Conservation (phyloP, 2,113 vertebrate genomes). For the Quiscalus mexicanus region DNA sequence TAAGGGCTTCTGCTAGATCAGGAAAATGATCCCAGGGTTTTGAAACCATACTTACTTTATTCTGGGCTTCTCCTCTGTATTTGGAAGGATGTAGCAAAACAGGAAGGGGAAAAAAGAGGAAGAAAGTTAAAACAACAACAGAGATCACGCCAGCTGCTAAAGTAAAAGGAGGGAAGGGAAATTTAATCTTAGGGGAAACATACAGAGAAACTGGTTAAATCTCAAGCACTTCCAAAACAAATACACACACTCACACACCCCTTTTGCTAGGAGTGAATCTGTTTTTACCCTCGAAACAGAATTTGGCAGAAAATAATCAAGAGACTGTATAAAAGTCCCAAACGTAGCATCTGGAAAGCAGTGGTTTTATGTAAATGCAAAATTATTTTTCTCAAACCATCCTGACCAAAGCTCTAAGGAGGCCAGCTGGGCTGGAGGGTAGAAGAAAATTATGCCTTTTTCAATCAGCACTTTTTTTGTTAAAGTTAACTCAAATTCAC, state of each 20-base stretch:
- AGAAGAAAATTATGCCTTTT: not conserved
- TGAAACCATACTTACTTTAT: constrained; percentile 81
- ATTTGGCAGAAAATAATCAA: constrained; percentile 1
- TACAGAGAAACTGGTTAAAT: constrained; percentile 36
- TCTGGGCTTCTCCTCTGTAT: constrained; percentile 87
- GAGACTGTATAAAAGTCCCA: not conserved
- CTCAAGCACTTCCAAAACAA: constrained; percentile 14
- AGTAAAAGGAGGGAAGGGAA: constrained; percentile 17
- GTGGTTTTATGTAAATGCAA: not conserved
- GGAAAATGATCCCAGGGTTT: not conserved
- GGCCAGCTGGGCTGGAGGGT: not conserved
- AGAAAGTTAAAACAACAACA: constrained; percentile 50
- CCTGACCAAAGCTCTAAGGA: constrained; percentile 2
- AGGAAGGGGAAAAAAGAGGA: constrained; percentile 35
- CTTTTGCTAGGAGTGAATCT: not conserved
- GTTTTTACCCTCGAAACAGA: constrained; percentile 26
- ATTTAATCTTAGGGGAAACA: constrained; percentile 11
- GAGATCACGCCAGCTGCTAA: not conserved
- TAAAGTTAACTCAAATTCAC: not conserved
- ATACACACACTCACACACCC: not conserved
- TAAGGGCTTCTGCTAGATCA: not conserved
- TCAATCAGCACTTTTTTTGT: not conserved
- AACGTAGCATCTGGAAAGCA: not conserved
- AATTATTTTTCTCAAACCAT: not conserved
- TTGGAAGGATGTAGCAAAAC: constrained; percentile 26